A percentile compares a stretch with the other conserved stretches of the same genome.
phyloP scores from a whole-genome alignment of 2,113 vertebrate genomes.

The Otolemur garnettii region DNA sequence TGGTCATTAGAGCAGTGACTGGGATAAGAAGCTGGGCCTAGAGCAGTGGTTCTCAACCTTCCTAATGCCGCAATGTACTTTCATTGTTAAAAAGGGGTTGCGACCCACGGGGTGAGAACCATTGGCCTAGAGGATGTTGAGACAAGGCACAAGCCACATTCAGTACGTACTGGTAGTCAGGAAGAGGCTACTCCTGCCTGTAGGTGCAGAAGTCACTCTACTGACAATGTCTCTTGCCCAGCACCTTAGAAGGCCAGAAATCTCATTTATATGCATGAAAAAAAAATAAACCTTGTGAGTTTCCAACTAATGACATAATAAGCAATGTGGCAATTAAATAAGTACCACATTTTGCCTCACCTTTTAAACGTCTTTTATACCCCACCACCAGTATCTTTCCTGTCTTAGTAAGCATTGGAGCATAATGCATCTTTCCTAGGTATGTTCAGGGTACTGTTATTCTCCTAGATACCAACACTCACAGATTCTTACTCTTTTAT shows the following conservation, averaged over 20 bases:
- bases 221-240: not conserved
- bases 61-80: too few species aligned
- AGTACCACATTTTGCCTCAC: not conserved
- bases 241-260: not conserved
- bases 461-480: not conserved
- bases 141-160: not conserved
- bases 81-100: too few species aligned
- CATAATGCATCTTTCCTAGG: not conserved
- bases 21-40: not conserved
- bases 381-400: not conserved
- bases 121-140: not conserved
- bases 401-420: not conserved
- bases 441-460: not conserved
- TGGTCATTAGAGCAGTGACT: not conserved
- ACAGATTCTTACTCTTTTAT: constrained; percentile 4
- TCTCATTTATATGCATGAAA: not conserved
- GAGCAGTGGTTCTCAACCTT: not conserved
- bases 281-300: not conserved
- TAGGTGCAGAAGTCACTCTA: not conserved
- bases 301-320: not conserved
- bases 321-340: not conserved
- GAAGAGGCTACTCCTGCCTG: not conserved
- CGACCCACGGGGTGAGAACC: too few species aligned
- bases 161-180: not conserved
- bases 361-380: not conserved